Percentiles rank a stretch among this genome's conserved stretches.
Evolutionary conservation across 2,113 vertebrate species (phyloP).

Genomic region (Equus quagga): DNA sequence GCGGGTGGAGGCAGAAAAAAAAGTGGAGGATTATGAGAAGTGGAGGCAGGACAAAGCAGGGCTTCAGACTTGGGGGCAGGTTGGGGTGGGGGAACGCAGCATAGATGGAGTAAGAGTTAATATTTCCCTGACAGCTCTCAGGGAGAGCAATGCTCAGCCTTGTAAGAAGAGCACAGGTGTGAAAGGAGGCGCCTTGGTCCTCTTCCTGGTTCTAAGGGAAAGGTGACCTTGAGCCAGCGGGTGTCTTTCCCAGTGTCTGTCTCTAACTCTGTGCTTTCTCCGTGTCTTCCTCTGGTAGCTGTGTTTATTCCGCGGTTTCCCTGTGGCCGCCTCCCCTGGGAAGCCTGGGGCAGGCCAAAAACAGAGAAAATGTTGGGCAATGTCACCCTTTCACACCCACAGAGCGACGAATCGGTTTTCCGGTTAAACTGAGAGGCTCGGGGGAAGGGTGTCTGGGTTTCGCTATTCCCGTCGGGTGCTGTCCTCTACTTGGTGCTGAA

Average conservation of each 20-base stretch:
- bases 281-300: neutral
- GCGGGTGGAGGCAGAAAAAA: fast-evolving
- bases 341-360: neutral
- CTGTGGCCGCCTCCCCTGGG: conserved; percentile 1
- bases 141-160: neutral
- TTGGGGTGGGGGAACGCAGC: neutral
- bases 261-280: conserved; percentile 18
- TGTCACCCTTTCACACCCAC: conserved; percentile 56
- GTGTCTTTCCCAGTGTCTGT: neutral
- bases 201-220: conserved; percentile 78
- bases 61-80: neutral
- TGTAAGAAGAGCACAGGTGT: neutral
- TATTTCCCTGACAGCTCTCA: neutral
- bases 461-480: conserved; percentile 68
- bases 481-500: conserved; percentile 82
- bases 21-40: neutral
- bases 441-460: conserved; percentile 54
- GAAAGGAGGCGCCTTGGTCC: neutral
- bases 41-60: neutral
- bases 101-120: neutral
- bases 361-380: conserved; percentile 28
- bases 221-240: conserved; percentile 77
- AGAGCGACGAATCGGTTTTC: conserved; percentile 49
- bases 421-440: neutral
- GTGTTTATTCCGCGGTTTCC: conserved; percentile 42